Conservation (phyloP, 2,797 vertebrate genomes). For the Enteromius fasciolatus region DNA sequence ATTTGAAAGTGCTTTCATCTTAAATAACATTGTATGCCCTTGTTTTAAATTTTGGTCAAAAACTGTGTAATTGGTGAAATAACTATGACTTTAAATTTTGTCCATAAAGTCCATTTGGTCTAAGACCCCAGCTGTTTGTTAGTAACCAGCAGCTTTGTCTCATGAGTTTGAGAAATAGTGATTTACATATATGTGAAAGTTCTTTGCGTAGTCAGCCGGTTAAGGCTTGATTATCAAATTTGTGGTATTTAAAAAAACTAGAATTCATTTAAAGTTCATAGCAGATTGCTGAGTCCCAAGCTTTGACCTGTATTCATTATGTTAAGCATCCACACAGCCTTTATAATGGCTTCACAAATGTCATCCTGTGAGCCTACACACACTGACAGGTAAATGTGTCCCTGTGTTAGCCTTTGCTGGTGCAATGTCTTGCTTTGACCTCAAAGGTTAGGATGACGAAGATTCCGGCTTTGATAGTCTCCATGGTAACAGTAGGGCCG, state of each 20-base stretch:
- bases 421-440: slow-evolving; percentile 9
- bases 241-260: background rate
- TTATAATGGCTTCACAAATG: slow-evolving; percentile 25
- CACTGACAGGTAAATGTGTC: slow-evolving; percentile 20
- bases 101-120: background rate
- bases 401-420: background rate
- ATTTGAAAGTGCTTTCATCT: no score
- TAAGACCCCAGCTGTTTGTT: background rate
- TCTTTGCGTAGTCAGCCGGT: background rate
- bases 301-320: slow-evolving; percentile 29
- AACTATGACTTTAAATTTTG: background rate
- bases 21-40: no score
- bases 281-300: background rate
- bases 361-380: background rate
- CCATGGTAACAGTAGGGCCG: slow-evolving; percentile 23
- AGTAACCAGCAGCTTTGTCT: no score
- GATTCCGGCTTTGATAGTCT: slow-evolving; percentile 22
- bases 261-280: slow-evolving; percentile 2
- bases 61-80: background rate
- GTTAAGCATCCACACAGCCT: slow-evolving; percentile 5
- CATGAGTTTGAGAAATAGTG: background rate
- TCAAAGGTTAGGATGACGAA: slow-evolving; percentile 34
- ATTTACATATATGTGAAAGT: background rate
- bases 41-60: no score
- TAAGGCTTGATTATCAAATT: background rate